phyloP scores from a whole-genome alignment of 2,113 vertebrate genomes.

The Gallinago paraguaiae region DNA sequence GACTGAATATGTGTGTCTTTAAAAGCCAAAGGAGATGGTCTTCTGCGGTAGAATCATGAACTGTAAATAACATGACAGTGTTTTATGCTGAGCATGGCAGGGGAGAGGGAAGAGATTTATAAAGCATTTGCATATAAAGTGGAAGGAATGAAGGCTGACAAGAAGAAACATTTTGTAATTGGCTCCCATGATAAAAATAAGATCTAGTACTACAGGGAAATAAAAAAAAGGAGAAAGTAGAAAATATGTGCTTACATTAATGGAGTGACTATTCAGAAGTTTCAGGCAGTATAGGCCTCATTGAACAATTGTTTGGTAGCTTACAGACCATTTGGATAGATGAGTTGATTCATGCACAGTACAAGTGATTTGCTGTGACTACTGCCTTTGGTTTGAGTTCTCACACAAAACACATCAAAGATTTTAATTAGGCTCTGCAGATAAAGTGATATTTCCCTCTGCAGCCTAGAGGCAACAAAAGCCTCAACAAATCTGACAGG shows the following conservation, averaged over 20 bases:
- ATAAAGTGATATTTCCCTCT: neutral
- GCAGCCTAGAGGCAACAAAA: neutral
- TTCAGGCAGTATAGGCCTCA: neutral
- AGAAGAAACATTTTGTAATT: neutral
- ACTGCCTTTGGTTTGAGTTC: neutral
- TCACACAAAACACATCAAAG: neutral
- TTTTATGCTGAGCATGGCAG: neutral
- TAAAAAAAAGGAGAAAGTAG: neutral
- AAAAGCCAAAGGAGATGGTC: neutral
- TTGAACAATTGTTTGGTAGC: neutral
- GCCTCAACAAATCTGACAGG: neutral
- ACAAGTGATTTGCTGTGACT: neutral
- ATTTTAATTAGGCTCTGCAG: neutral
- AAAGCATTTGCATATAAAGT: neutral
- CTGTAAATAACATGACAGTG: neutral
- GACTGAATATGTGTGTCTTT: neutral
- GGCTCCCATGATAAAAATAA: neutral
- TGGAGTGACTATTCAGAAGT: neutral
- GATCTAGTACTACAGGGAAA: neutral
- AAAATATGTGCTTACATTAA: neutral
- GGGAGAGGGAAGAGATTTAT: neutral
- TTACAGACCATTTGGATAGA: neutral
- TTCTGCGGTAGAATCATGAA: neutral
- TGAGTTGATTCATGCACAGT: neutral
- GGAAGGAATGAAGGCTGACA: neutral